Percentiles rank a stretch among this genome's conserved stretches.
Conservation (phyloP, 1,140 invertebrate species). For the Heliconius melpomene region DNA sequence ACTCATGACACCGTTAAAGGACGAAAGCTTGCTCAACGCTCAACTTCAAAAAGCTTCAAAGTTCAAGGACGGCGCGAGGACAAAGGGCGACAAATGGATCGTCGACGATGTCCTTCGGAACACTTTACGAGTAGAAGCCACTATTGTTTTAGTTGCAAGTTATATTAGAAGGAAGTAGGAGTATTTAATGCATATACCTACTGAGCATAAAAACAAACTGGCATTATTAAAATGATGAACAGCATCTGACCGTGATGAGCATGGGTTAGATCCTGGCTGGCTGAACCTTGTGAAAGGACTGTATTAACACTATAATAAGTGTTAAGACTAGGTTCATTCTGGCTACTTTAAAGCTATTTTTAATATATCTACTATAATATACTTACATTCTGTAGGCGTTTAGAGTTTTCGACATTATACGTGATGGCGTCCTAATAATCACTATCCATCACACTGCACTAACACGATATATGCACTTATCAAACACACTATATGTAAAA, state of each 20-base stretch:
- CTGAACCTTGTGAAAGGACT: too few species aligned
- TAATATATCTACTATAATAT: slow-evolving; percentile 33
- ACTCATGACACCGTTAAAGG: neutral
- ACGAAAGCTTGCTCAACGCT: neutral
- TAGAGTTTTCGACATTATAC: slow-evolving; percentile 84
- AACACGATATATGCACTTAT: slow-evolving; percentile 44
- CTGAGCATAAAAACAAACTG: too few species aligned
- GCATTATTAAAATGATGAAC: too few species aligned
- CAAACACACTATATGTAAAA: slow-evolving; percentile 28
- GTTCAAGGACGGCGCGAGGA: neutral
- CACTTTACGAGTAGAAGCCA: neutral
- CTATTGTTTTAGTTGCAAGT: neutral
- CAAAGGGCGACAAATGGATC: neutral
- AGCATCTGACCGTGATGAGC: too few species aligned
- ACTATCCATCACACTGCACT: slow-evolving; percentile 60
- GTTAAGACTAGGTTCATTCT: too few species aligned
- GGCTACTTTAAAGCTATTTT: too few species aligned
- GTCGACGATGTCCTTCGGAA: neutral
- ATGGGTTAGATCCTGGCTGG: too few species aligned
- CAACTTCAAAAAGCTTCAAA: neutral
- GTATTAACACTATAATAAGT: too few species aligned
- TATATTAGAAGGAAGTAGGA: neutral
- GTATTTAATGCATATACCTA: too few species aligned
- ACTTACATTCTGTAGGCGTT: slow-evolving; percentile 86
- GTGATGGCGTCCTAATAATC: slow-evolving; percentile 50